phyloP scores from a whole-genome alignment of 23 tunicate genomes.

The Ascidia mentula region DNA sequence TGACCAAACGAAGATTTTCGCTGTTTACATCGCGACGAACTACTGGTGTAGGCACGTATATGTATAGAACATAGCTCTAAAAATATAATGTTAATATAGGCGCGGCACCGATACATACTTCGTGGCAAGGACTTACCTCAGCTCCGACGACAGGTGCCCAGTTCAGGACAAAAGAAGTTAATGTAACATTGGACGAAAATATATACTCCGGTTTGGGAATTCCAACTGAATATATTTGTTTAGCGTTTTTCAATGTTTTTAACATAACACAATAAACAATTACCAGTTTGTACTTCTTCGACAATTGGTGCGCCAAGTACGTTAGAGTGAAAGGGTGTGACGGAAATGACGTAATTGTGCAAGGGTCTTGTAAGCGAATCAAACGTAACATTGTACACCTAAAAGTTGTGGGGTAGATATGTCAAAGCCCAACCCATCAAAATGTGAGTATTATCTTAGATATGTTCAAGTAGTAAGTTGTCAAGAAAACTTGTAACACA shows the following conservation, averaged over 20 bases:
- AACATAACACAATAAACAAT: background rate
- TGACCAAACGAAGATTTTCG: background rate
- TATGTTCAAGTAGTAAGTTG: too few species aligned
- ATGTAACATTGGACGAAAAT: slow-evolving; percentile 1
- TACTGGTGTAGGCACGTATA: slow-evolving; percentile 13
- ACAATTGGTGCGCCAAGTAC: background rate
- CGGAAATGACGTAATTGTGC: background rate
- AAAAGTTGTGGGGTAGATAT: too few species aligned
- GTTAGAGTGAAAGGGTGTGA: background rate
- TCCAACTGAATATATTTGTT: background rate
- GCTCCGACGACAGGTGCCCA: slow-evolving; percentile 18
- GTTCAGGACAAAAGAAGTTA: slow-evolving; percentile 17
- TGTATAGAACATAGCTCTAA: slow-evolving; percentile 32
- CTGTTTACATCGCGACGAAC: slow-evolving; percentile 9
- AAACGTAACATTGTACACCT: slow-evolving; percentile 1
- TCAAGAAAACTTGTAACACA: too few species aligned
- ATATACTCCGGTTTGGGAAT: slow-evolving; percentile 1
- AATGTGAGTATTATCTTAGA: too few species aligned
- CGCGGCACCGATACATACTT: background rate
- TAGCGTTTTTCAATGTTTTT: background rate
- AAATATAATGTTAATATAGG: background rate
- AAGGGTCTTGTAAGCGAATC: background rate
- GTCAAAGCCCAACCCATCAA: too few species aligned
- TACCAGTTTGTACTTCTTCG: background rate
- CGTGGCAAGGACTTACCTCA: slow-evolving; percentile 9